Conservation (phyloP, 2,888 invertebrate genomes). For the Pandemis heparana region DNA sequence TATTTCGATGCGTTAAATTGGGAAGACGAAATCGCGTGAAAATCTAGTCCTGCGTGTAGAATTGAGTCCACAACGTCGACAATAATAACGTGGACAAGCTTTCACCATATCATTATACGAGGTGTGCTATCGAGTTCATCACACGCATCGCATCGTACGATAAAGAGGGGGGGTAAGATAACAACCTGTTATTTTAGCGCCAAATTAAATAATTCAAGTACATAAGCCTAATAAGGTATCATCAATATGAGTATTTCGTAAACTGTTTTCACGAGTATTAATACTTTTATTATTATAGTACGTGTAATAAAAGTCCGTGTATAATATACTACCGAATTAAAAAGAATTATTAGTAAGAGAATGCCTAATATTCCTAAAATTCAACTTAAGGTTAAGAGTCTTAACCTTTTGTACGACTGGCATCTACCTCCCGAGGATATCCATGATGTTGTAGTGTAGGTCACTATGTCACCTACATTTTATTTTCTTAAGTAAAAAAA, state of each 20-base stretch:
- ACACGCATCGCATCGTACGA: constrained; percentile 13
- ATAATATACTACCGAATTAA: no score
- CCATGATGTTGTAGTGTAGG: not conserved
- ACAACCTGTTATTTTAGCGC: not conserved
- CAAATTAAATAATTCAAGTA: not conserved
- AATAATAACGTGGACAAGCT: not conserved
- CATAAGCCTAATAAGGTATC: no score
- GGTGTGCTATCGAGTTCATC: constrained; percentile 8
- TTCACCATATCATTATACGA: constrained; percentile 4
- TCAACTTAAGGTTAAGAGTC: no score
- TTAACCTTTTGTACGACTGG: not conserved
- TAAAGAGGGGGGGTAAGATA: constrained; percentile 11
- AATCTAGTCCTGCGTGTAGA: not conserved
- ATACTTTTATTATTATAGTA: no score
- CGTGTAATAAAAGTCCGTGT: no score
- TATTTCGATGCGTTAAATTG: not conserved
- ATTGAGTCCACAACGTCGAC: not conserved
- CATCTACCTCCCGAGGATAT: not conserved
- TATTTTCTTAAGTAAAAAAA: not conserved
- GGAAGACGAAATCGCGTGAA: not conserved
- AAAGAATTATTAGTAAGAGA: no score
- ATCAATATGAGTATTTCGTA: no score
- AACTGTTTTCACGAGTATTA: no score
- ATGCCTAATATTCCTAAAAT: no score
- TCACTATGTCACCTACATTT: not conserved